These are phyloP conservation scores for Toxonevra muliebris DNA, from an alignment of 2,888 invertebrate species.

Conservation along the genomic window DNA sequence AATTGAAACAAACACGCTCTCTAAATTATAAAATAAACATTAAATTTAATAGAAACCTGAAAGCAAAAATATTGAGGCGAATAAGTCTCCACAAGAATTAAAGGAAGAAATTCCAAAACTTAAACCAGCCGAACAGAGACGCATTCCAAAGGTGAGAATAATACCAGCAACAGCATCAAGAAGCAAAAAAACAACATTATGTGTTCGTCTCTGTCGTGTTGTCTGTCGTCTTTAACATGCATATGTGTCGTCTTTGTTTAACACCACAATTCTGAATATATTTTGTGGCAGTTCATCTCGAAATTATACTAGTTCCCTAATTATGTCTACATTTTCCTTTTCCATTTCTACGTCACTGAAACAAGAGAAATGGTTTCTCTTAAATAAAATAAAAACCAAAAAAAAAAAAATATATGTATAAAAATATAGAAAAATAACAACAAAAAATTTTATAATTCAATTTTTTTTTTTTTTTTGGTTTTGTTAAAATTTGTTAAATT, in stretches of 20 bases:
- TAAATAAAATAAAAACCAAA: no score
- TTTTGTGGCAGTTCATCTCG: neutral
- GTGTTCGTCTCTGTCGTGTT: no score
- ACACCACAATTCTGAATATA: neutral
- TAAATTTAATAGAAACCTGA: conserved; percentile 45
- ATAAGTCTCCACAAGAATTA: conserved; percentile 67
- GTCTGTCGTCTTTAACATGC: no score
- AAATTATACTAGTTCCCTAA: no score
- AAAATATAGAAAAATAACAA: no score
- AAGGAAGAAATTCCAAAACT: conserved; percentile 72
- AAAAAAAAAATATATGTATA: no score
- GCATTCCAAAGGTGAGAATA: conserved; percentile 57
- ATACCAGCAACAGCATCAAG: no score
- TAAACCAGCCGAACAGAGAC: conserved; percentile 66
- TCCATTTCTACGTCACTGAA: no score
- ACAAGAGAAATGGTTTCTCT: no score
- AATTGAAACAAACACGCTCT: neutral
- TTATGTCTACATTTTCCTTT: no score
- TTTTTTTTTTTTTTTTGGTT: neutral
- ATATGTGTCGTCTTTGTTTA: no score
- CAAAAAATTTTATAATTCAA: neutral
- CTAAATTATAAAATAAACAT: neutral
- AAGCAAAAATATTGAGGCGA: conserved; percentile 53
- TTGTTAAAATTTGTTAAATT: neutral
- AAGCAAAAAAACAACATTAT: no score